These are phyloP conservation scores for Paratrypauchen microcephalus DNA, from an alignment of 2,797 vertebrate species.

Conservation along the genomic window DNA sequence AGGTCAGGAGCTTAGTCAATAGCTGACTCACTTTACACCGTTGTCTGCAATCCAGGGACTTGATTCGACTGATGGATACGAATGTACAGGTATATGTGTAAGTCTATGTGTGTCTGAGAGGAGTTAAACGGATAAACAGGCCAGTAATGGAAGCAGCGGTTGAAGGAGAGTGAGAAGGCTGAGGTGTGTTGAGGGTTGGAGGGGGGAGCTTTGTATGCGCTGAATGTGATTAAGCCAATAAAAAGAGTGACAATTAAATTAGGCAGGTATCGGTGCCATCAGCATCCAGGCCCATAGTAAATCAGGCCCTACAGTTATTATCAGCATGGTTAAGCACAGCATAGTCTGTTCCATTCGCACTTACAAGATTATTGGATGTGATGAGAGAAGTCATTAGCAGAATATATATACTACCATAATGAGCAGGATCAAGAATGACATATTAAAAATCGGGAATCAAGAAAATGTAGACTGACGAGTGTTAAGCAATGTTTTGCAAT, in stretches of 20 bases:
- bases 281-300: slow-evolving; percentile 53
- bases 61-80: slow-evolving; percentile 54
- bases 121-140: slow-evolving; percentile 50
- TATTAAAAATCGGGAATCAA: background rate
- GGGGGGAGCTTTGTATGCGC: slow-evolving; percentile 43
- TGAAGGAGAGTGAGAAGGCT: slow-evolving; percentile 34
- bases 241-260: slow-evolving; percentile 65
- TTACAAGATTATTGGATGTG: slow-evolving; percentile 42
- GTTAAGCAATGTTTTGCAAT: background rate
- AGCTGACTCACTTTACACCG: slow-evolving; percentile 62
- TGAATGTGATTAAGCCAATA: slow-evolving; percentile 65
- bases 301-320: slow-evolving; percentile 63
- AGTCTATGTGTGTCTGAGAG: slow-evolving; percentile 4
- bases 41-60: slow-evolving; percentile 50
- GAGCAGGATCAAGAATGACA: slow-evolving; percentile 7
- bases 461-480: background rate
- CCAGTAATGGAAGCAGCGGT: slow-evolving; percentile 46
- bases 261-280: slow-evolving; percentile 62
- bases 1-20: slow-evolving; percentile 57
- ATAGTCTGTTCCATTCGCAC: slow-evolving; percentile 31
- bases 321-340: slow-evolving; percentile 62
- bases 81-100: slow-evolving; percentile 17
- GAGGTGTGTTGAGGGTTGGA: background rate
- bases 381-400: slow-evolving; percentile 43
- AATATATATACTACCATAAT: slow-evolving; percentile 43